Evolutionary conservation across 2,888 invertebrate genomes (phyloP), one percentile per base, ranked within the genome.

Genomic region (Spodoptera exigua): DNA sequence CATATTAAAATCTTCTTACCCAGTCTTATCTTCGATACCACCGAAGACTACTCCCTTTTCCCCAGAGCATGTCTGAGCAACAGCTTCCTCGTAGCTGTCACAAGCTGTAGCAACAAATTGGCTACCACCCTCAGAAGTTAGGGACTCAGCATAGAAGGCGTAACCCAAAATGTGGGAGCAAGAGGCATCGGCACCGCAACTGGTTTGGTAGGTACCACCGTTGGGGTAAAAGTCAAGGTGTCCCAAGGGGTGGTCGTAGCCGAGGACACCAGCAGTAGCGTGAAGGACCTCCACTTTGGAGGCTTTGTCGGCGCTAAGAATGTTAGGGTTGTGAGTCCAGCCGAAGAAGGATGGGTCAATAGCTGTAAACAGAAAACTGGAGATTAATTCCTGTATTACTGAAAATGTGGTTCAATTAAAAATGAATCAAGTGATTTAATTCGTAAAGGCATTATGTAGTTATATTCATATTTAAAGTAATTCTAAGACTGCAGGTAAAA

Each of bases 191-290:
- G 47, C 48, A 3, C 79, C 85, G 60, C 94, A 94, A 12, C 89
- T 89, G 1, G 44, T 64, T 70, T 93, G 93, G 36, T 36, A n/a
- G 1, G 65, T 36, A 10, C 93, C 94, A 3, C 93, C 93, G 64
- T 94, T 93, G 27, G 94, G 71, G 65, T 92, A 94, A 76, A 94
- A 93, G 75, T 94, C 89, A 1, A 93, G 4, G 63, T 87, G 79
- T 11, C 94, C 94, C 12, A 94, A 74, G 0, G 94, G 91, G 0
- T 62, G 49, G 71, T 92, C 93, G 70, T 92, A 93, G 32, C 94
- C 94, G 1, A 75, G 48, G 17, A 36, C 4, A 0, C 93, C 93
- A 34, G 86, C 82, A 1, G 91, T 90, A 0, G 90, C 79, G 73
- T 94, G 90, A 1, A 94, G 70, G 0, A 94, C 92, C 61, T 94